Evolutionary conservation across 2,113 vertebrate genomes (phyloP).

Genomic region (Ciconia stormi): DNA sequence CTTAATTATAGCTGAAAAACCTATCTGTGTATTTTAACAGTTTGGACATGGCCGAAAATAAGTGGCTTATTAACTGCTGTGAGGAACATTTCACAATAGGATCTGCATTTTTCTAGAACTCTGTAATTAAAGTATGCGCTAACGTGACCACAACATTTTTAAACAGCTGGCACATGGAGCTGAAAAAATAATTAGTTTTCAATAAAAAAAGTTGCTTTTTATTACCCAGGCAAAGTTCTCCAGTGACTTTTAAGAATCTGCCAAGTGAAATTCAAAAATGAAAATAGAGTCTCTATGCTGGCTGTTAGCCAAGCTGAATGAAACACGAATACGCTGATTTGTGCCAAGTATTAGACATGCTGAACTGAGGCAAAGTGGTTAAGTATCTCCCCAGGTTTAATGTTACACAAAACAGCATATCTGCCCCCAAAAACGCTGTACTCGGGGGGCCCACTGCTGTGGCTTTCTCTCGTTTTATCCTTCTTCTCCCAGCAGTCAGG

Average conservation of each 20-base stretch:
- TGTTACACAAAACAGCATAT: conserved; percentile 67
- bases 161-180: conserved; percentile 74
- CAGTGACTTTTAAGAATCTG: conserved; percentile 77
- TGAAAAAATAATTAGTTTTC: conserved; percentile 79
- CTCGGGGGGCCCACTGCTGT: conserved; percentile 4
- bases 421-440: conserved; percentile 46
- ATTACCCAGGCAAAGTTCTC: conserved; percentile 79
- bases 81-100: conserved; percentile 55
- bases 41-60: conserved; percentile 4
- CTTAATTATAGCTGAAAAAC: background rate
- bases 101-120: conserved; percentile 64
- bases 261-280: conserved; percentile 80
- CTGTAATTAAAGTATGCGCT: conserved; percentile 71
- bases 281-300: conserved; percentile 75
- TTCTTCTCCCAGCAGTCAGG: conserved; percentile 60
- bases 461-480: conserved; percentile 50
- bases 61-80: conserved; percentile 39
- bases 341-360: conserved; percentile 72
- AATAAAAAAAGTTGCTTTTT: conserved; percentile 79
- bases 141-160: conserved; percentile 71
- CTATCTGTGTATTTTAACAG: conserved; percentile 22
- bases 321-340: conserved; percentile 71
- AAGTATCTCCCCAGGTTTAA: conserved; percentile 74
- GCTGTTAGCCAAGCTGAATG: conserved; percentile 72
- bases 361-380: conserved; percentile 66